Evolutionary conservation across 2,797 vertebrate genomes (phyloP).

Genomic region (Coluber constrictor): DNA sequence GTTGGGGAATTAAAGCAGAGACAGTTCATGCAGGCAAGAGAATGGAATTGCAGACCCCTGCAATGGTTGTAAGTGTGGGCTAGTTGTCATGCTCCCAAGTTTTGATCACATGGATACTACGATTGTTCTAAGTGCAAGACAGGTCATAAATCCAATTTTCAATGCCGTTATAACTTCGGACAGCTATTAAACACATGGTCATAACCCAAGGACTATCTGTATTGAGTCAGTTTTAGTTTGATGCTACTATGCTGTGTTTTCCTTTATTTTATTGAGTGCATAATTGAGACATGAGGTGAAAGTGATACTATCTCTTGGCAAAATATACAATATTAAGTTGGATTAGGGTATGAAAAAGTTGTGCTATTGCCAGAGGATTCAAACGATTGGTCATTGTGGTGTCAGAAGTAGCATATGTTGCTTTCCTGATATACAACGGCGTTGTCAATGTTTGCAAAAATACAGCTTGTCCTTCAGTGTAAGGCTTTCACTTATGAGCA

Average conservation of each 20-base stretch:
- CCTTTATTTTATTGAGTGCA: neutral
- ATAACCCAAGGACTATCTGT: neutral
- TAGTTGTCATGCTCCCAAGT: neutral
- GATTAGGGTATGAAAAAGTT: neutral
- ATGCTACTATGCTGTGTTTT: neutral
- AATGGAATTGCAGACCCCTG: neutral
- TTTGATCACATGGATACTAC: neutral
- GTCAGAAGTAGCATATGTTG: constrained; percentile 7
- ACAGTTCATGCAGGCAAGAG: neutral
- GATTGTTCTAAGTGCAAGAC: neutral
- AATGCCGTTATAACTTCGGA: neutral
- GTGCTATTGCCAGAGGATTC: neutral
- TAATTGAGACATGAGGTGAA: neutral
- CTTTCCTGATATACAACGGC: neutral
- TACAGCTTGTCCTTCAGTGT: neutral
- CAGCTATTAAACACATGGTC: neutral
- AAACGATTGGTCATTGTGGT: constrained; percentile 20
- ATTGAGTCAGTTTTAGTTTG: neutral
- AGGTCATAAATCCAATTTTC: neutral
- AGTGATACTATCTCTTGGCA: neutral
- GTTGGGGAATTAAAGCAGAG: neutral
- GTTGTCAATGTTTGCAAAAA: constrained; percentile 14
- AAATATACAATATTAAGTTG: neutral
- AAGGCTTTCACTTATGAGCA: constrained; percentile 9
- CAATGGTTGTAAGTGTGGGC: neutral